Evolutionary conservation across 2,888 invertebrate species (phyloP), one percentile per base, ranked within the genome.

Genomic region (Hyalella azteca): DNA sequence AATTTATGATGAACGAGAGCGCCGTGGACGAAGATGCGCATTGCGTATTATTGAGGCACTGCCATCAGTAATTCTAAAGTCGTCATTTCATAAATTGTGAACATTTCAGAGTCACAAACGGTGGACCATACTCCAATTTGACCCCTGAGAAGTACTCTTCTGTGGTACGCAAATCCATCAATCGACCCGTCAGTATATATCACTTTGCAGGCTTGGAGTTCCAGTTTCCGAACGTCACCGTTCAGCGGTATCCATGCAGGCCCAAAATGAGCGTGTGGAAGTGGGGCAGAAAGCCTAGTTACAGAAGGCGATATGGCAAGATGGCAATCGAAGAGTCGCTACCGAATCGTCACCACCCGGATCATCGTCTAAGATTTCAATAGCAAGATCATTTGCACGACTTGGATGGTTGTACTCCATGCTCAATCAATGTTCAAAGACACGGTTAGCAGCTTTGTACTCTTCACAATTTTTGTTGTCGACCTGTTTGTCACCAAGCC

Each of bases 181-280:
- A 73, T 49, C 19, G 15, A n/a, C 15, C 73, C 59, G 15, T 13
- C 15, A 29, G 48, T 40, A 36, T 79, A n/a, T n/a, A 54, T 29
- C n/a, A 5, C 36, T 48, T 32, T 2, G 48, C 40, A n/a, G 29
- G 15, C 32, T 45, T 19, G 3, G 32, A 5, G n/a, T 73, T 39
- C 36, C n/a, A 79, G 66, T 36, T 79, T 48, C 1, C 79, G 19
- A 9, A 79, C 79, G 49, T 79, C 79, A 32, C 79, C 79, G 73
- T 79, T 73, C 19, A 79, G 49, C 13, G 73, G 73, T 15, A 79
- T 19, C 79, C 79, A 79, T 19, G 50, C 48, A 26, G 79, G 79
- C 13, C 79, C 79, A n/a, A 73, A 79, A 39, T 73, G 41, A 32
- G 60, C 66, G 39, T 54, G 48, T 9, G n/a, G n/a, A n/a, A n/a